Evolutionary conservation across 1,140 invertebrate species (phyloP), one percentile per base, ranked within the genome.

Genomic region (Triops cancriformis): DNA sequence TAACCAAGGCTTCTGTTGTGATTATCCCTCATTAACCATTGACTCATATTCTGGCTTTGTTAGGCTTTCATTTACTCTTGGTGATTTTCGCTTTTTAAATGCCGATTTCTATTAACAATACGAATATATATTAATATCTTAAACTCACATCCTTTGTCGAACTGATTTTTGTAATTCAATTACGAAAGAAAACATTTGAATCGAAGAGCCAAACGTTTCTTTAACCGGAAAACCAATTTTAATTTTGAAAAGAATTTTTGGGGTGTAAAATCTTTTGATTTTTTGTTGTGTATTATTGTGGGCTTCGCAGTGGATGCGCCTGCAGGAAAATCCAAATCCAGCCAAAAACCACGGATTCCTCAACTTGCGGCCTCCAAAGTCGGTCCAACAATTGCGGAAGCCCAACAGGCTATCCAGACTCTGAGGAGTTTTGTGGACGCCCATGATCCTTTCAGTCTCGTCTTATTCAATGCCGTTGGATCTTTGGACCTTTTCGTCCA

Each of bases 221-320:
- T 10, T 64, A 23, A 18, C 14, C 43, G 18, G 18, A 23, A 37
- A 37, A 7, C 7, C 31, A 37, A 4, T 37, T 37, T 37, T 37
- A 4, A 37, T 37, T 37, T 37, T 23, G 5, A 18, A 64, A 18
- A 4, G 10, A 64, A 64, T 14, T 64, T 64, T 64, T 64, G 51
- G 14, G 51, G 18, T 23, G 18, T 12, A 23, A 14, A 64, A 64
- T 64, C 14, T 5, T 64, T 64, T 64, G 51, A 64, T 64, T 64
- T 64, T 18, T 64, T 64, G 51, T 64, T 64, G 23, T 37, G 31
- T 37, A 37, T 37, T 64, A 64, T 64, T 64, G 51, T 64, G 51
- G 51, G 51, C 51, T 64, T 64, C 51, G 51, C 51, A 64, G 51
- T 64, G 51, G 51, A 64, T 64, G 51, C n/a, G 51, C 51, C 51